These are phyloP conservation scores for Gambelia wislizenii DNA, from an alignment of 2,797 vertebrate genomes.

Conservation along the genomic window DNA sequence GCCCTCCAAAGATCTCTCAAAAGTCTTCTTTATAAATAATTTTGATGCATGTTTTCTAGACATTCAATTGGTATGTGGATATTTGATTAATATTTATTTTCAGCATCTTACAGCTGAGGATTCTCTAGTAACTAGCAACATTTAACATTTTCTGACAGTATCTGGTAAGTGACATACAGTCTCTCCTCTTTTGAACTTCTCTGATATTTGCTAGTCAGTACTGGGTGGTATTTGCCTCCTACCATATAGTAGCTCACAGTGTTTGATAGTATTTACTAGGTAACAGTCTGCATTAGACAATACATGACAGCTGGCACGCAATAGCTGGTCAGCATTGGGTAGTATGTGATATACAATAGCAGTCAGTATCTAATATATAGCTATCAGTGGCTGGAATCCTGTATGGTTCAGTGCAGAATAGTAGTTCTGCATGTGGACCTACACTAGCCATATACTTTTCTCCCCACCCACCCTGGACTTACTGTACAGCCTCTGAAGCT, in stretches of 20 bases:
- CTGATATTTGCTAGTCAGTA: not conserved
- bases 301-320: not conserved
- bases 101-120: no score
- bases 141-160: not conserved
- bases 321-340: not conserved
- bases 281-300: not conserved
- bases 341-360: not conserved
- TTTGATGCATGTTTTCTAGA: not conserved
- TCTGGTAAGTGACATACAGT: not conserved
- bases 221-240: not conserved
- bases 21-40: not conserved
- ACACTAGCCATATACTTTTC: no score
- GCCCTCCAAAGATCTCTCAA: not conserved
- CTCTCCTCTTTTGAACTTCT: not conserved
- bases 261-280: not conserved
- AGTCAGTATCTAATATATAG: not conserved
- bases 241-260: not conserved
- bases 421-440: no score
- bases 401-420: no score
- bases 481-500: no score
- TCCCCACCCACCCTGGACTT: no score
- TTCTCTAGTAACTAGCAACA: not conserved
- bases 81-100: not conserved
- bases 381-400: no score
- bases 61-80: not conserved